phyloP scores from a whole-genome alignment of 2,113 vertebrate genomes.

The Hippocampus abdominalis region DNA sequence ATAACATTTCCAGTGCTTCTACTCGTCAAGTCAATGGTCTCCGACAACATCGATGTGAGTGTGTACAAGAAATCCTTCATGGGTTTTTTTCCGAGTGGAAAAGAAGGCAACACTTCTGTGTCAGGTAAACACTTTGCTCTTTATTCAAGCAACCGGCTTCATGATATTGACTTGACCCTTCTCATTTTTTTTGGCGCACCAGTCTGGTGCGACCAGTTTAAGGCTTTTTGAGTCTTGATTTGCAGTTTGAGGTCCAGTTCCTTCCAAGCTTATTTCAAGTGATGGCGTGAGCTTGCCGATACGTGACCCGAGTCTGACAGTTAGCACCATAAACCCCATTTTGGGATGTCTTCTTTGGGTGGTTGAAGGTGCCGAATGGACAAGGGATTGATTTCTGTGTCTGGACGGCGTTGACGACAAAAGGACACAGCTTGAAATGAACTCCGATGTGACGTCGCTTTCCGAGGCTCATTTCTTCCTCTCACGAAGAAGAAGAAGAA shows the following conservation, averaged over 20 bases:
- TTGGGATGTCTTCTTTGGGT: constrained; percentile 26
- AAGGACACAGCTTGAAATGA: constrained; percentile 48
- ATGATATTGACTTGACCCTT: constrained; percentile 52
- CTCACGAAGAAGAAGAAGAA: constrained; percentile 18
- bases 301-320: constrained; percentile 38
- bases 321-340: constrained; percentile 63
- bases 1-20: too few relatives aligned
- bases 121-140: constrained; percentile 72
- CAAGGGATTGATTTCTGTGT: constrained; percentile 18
- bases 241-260: constrained; percentile 63
- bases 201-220: constrained; percentile 71
- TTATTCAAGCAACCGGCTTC: constrained; percentile 72
- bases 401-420: constrained; percentile 51
- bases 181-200: constrained; percentile 57
- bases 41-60: too few relatives aligned
- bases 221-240: constrained; percentile 72
- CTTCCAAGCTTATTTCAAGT: constrained; percentile 41
- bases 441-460: constrained; percentile 34
- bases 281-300: constrained; percentile 39
- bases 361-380: constrained; percentile 37
- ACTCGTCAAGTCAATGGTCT: too few relatives aligned
- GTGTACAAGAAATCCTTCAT: too few relatives aligned
- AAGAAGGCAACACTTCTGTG: background rate
- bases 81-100: background rate
- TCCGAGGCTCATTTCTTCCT: constrained; percentile 24